phyloP scores from a whole-genome alignment of 2,888 invertebrate species.

The Chironomus riparius region DNA sequence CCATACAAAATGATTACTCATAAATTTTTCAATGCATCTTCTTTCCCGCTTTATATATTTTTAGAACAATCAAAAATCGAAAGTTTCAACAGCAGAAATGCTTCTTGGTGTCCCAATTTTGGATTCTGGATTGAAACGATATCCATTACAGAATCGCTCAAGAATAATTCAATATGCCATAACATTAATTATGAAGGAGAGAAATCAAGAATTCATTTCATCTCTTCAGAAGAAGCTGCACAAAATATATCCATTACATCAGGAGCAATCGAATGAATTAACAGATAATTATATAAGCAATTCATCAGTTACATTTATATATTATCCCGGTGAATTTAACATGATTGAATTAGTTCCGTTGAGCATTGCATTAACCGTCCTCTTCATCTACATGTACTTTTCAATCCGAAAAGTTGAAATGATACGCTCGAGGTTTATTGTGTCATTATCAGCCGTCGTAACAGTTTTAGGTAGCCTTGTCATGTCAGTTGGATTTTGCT shows the following conservation, averaged over 20 bases:
- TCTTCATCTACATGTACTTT: slow-evolving; percentile 91
- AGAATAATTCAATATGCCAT: slow-evolving; percentile 83
- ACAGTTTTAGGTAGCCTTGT: slow-evolving; percentile 79
- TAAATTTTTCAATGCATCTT: not conserved
- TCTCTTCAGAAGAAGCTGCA: slow-evolving; percentile 62
- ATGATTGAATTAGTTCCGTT: slow-evolving; percentile 77
- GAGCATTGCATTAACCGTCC: slow-evolving; percentile 69
- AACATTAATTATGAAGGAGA: slow-evolving; percentile 73
- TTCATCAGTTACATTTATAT: slow-evolving; percentile 52
- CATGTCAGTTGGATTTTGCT: slow-evolving; percentile 85
- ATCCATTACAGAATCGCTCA: slow-evolving; percentile 74
- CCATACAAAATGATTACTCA: too few species aligned
- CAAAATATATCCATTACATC: slow-evolving; percentile 64
- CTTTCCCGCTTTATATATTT: slow-evolving; percentile 30
- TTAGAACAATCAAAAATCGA: slow-evolving; percentile 72
- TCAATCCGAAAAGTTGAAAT: slow-evolving; percentile 90
- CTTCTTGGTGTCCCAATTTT: slow-evolving; percentile 85
- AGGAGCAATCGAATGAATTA: slow-evolving; percentile 35
- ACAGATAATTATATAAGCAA: slow-evolving; percentile 29
- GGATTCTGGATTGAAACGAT: slow-evolving; percentile 82
- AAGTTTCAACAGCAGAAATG: slow-evolving; percentile 78
- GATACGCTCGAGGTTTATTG: slow-evolving; percentile 45
- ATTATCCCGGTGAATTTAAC: slow-evolving; percentile 84
- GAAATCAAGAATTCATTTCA: slow-evolving; percentile 67
- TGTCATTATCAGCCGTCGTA: slow-evolving; percentile 83